Base-by-base conservation (phyloP, 1,140 invertebrate genomes). In the Drosophila insularis region DNA sequence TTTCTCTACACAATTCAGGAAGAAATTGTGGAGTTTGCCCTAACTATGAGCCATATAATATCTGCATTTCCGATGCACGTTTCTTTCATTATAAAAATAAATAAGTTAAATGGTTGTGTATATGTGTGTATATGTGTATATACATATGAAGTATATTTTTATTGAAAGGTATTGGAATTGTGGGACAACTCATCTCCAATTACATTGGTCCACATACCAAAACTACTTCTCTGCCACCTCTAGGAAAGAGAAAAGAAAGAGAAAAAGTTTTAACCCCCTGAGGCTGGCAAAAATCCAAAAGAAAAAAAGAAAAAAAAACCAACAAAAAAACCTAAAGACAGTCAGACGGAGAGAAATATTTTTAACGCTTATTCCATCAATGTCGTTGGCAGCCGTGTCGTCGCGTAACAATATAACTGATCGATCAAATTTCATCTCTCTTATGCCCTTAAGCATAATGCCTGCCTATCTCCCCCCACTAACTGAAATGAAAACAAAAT, bases 351-450 rank as follows among this genome's bases (percentile, higher is more conserved):
- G 13, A 17, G 19, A 50, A 50, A 50, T 50, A 63, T 63, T 46
- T 63, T 63, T 63, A 43, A 43, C 40, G 60, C 40, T 46, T 63
- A 63, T 63, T 63, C 60, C 60, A 63, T 63, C 60, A 63, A 43
- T 8, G 60, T 46, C 60, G 14, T 32, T 37, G 27, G 55, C 55
- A 50, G 17, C 4, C 19, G 17, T 17, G 19, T 50, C 43, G 43
- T 50, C 60, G 60, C 55, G 7, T 46, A 50, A 63, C 40, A 63
- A 61, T 43, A 61, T 43, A 61, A 61, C 59, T 61, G 59, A 61
- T 61, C 59, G 59, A 61, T 61, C 59, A 61, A 61, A 61, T 61
- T 39, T 61, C 59, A 40, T 23, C 59, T 43, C 55, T 56, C 14
- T 46, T 50, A 50, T 58, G 55, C 55, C 55, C 35, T 35, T 58